Conservation (phyloP, 2,888 invertebrate species). For the Allolobophora icterica region DNA sequence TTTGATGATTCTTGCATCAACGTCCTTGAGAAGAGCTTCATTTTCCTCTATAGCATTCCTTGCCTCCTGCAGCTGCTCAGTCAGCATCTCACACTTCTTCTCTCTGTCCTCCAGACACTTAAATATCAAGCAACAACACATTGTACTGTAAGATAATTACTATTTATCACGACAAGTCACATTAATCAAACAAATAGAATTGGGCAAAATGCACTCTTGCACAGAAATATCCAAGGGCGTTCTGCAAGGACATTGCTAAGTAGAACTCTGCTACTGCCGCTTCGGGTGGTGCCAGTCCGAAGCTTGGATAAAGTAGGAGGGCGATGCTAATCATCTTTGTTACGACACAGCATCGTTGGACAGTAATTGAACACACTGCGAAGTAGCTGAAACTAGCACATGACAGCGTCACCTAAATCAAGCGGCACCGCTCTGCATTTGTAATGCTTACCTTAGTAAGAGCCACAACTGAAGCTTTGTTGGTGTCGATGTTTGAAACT, state of each 20-base stretch:
- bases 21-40: slow-evolving; percentile 71
- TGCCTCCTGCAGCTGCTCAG: slow-evolving; percentile 75
- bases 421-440: neutral
- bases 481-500: slow-evolving; percentile 65
- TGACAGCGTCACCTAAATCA: no score
- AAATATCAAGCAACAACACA: neutral
- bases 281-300: no score
- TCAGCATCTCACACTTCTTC: slow-evolving; percentile 75
- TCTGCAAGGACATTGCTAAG: no score
- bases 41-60: slow-evolving; percentile 72
- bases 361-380: no score
- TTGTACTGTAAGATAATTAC: neutral
- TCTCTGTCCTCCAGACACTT: slow-evolving; percentile 73
- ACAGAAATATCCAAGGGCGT: no score
- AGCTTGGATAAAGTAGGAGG: no score
- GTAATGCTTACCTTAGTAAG: slow-evolving; percentile 37
- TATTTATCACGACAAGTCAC: neutral
- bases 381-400: no score
- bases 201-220: no score
- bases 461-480: slow-evolving; percentile 64
- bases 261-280: no score
- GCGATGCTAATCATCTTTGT: no score
- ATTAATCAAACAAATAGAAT: neutral
- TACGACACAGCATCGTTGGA: no score
- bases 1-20: slow-evolving; percentile 70